Conservation (phyloP, 1,140 invertebrate species). For the Diorhabda carinulata region DNA sequence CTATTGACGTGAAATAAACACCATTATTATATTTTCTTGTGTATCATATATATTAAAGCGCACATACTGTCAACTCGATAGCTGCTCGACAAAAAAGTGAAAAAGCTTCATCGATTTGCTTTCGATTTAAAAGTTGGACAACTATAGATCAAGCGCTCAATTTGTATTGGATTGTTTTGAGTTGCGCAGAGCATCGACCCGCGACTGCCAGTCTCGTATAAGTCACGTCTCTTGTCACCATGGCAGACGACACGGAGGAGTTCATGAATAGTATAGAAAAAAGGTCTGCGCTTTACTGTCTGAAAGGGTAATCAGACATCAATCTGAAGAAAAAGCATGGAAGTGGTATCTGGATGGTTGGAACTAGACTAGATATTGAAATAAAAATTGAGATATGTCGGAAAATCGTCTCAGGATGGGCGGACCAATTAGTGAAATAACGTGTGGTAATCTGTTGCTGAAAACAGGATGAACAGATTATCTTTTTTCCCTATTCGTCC, state of each 20-base stretch:
- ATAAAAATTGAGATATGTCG: neutral
- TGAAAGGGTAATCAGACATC: neutral
- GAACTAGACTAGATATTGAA: neutral
- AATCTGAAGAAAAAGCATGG: neutral
- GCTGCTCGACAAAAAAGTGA: neutral
- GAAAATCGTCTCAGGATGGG: no score
- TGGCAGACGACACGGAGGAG: neutral
- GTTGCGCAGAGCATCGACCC: neutral
- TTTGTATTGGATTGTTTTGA: neutral
- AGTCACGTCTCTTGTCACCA: no score
- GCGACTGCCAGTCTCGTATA: neutral
- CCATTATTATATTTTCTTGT: no score
- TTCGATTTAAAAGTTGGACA: slow-evolving; percentile 3
- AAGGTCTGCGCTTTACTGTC: neutral
- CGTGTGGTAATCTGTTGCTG: no score
- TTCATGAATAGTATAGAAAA: neutral
- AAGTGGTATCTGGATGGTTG: neutral
- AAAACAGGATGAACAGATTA: no score
- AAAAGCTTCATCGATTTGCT: slow-evolving; percentile 1
- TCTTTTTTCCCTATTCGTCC: no score
- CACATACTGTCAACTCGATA: neutral
- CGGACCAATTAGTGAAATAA: no score
- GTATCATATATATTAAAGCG: neutral
- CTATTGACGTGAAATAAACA: no score
- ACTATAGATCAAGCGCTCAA: slow-evolving; percentile 3